phyloP scores from a whole-genome alignment of 2,113 vertebrate species.

The Chionomys nivalis region DNA sequence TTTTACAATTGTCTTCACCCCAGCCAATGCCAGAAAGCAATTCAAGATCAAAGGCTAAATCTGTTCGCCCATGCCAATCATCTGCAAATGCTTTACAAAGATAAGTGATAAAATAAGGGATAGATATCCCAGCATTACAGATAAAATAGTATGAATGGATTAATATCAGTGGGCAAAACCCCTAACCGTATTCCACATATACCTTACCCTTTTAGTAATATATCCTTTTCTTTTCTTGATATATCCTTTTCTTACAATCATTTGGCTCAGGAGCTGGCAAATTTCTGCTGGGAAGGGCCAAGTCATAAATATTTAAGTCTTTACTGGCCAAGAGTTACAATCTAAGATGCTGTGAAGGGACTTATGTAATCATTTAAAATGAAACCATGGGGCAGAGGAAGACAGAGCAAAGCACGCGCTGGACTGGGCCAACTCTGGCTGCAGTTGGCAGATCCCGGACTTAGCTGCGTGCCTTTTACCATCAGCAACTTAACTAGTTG shows the following conservation, averaged over 20 bases:
- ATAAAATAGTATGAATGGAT: not conserved
- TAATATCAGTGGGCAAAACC: not conserved
- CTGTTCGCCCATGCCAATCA: not conserved
- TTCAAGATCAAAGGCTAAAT: not conserved
- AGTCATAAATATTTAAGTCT: slow-evolving; percentile 45
- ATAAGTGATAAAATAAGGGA: not conserved
- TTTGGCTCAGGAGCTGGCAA: not conserved
- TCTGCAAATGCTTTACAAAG: not conserved
- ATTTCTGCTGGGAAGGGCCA: not conserved
- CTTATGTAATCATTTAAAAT: slow-evolving; percentile 48
- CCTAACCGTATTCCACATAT: not conserved
- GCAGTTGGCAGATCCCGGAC: not conserved
- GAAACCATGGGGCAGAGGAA: not conserved
- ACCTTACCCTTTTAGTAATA: not conserved
- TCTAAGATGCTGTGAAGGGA: slow-evolving; percentile 23
- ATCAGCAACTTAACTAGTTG: not conserved
- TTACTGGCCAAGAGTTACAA: not conserved
- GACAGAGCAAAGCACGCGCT: not conserved
- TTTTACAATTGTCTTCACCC: not conserved
- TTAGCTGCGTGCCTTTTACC: not conserved
- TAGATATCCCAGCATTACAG: not conserved
- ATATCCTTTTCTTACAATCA: not conserved
- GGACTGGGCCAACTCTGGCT: not conserved
- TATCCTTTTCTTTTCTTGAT: not conserved
- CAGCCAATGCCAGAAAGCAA: not conserved